Base-by-base conservation (phyloP, 2,797 vertebrate species). In the Microctenopoma lineatum region DNA sequence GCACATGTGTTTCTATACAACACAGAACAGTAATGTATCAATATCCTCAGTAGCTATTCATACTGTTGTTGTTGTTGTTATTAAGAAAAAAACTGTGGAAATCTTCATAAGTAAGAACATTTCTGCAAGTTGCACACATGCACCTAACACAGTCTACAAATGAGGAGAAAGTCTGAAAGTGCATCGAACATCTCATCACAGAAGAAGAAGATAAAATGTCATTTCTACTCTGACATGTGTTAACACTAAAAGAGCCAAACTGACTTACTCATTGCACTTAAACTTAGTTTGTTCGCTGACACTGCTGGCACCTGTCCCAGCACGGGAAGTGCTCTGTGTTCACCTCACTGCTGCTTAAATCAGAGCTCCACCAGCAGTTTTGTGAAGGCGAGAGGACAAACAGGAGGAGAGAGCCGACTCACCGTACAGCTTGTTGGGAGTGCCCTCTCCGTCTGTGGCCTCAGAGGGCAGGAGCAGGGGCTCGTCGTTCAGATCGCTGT, bases 351-450 rank as follows among this genome's bases (percentile, higher is more conserved):
- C 66, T 70, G 54, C 73, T 34, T 56, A 5, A 66, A 63, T 25
- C 57, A 75, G 7, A 77, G 72, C 62, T 57, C 71, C 59, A 15
- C 42, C 75, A 38, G 62, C 60, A 73, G 44, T 48, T 70, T 38
- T 16, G 5, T 25, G n/a, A 10, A 42, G 29, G 38, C 26, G 13
- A 61, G 21, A 8, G 32, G 26, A 67, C 7, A 5, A 52, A 55
- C 2, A 4, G 13, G 53, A 63, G 50, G 51, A 16, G 36, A 41
- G 53, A 73, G 66, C 86, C 84, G 91, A 96, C 97, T 98, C 92
- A 99, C 98, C 96, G 87, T 97, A 97, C 92, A 97, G 97, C 95
- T 97, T 98, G 95, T 93, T 95, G 91, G 97, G 96, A 91, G 95
- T 94, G 92, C 96, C 96, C 92, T 97, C 95, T 88, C 93, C 93